phyloP scores from a whole-genome alignment of 2,888 invertebrate genomes.

The Chrysolina haemoptera region DNA sequence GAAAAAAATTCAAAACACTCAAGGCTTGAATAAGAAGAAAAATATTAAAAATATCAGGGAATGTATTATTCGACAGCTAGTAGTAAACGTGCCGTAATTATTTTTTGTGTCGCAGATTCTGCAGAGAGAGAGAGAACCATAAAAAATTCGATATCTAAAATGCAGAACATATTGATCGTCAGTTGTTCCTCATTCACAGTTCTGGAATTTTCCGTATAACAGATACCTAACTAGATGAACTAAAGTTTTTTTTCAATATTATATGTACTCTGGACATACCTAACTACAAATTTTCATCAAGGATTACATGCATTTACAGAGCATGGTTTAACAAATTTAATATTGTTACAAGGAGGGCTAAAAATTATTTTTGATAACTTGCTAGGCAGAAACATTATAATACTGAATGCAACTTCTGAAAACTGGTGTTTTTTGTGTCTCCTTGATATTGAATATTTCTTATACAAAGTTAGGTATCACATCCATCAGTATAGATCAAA shows the following conservation, averaged over 20 bases:
- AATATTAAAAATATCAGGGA: too few species aligned
- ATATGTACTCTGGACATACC: conserved; percentile 68
- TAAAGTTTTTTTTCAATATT: conserved; percentile 54
- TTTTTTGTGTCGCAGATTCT: conserved; percentile 30
- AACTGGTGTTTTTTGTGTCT: too few species aligned
- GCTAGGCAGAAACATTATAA: neutral
- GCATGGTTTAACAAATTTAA: conserved; percentile 65
- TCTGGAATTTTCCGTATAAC: conserved; percentile 50
- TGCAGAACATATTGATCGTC: conserved; percentile 49
- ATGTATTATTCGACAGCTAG: too few species aligned
- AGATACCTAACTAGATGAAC: conserved; percentile 54
- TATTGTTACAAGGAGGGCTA: conserved; percentile 22
- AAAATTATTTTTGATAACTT: conserved; percentile 2
- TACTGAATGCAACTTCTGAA: too few species aligned
- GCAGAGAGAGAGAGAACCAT: conserved; percentile 34
- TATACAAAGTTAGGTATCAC: too few species aligned
- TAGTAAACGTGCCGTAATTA: neutral
- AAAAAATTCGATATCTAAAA: conserved; percentile 53
- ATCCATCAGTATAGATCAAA: too few species aligned
- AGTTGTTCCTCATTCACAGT: conserved; percentile 49
- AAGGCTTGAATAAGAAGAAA: too few species aligned
- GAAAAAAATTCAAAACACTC: too few species aligned
- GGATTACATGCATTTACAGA: conserved; percentile 68
- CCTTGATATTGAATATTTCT: too few species aligned
- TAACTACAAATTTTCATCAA: conserved; percentile 65